phyloP scores from a whole-genome alignment of 1,140 invertebrate genomes.

The Caenorhabditis remanei region DNA sequence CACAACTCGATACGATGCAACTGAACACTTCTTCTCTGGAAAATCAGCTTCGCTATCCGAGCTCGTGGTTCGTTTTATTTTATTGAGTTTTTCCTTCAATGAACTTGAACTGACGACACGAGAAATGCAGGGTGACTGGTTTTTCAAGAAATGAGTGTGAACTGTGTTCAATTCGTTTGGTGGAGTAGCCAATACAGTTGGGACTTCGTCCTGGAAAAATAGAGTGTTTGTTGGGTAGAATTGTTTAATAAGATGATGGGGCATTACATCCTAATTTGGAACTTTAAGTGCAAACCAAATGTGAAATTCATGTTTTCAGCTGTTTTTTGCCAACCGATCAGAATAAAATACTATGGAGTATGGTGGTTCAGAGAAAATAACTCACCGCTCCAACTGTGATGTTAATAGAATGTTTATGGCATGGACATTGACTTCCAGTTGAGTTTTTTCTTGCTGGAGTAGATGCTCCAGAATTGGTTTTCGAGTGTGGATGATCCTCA shows the following conservation, averaged over 20 bases:
- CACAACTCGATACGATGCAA: slow-evolving; percentile 19
- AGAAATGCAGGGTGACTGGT: slow-evolving; percentile 5
- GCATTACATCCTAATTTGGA: too few species aligned
- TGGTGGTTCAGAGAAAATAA: background rate
- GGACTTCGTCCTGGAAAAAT: slow-evolving; percentile 30
- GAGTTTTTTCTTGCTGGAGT: slow-evolving; percentile 44
- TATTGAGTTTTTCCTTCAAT: slow-evolving; percentile 26
- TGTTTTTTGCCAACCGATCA: too few species aligned
- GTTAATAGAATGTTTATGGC: slow-evolving; percentile 35
- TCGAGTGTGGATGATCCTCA: slow-evolving; percentile 5
- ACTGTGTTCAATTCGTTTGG: background rate
- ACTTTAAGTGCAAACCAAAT: too few species aligned
- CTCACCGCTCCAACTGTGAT: slow-evolving; percentile 40
- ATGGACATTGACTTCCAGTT: slow-evolving; percentile 16
- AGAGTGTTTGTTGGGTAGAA: background rate
- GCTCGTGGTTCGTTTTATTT: background rate
- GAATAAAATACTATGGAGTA: too few species aligned
- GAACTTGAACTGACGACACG: slow-evolving; percentile 36
- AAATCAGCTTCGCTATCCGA: background rate
- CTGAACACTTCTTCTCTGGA: slow-evolving; percentile 22
- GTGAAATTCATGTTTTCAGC: too few species aligned
- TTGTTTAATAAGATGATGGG: too few species aligned
- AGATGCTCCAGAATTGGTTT: background rate
- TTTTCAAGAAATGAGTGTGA: background rate
- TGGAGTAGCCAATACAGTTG: slow-evolving; percentile 3